Evolutionary conservation across 2,888 invertebrate species (phyloP).

Genomic region (Sminthurinus aureus): DNA sequence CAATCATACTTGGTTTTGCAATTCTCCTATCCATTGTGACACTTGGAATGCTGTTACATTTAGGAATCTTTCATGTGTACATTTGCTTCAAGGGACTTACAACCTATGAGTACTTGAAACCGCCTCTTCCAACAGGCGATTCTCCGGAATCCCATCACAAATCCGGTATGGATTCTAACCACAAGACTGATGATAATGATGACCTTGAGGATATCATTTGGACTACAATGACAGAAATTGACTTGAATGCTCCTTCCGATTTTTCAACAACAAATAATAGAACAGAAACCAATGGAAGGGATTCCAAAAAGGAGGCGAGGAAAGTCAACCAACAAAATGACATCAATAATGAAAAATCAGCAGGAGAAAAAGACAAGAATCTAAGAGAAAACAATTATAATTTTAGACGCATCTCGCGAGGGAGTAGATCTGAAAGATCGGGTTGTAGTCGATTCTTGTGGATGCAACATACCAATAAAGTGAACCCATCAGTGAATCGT

Average conservation of each 20-base stretch:
- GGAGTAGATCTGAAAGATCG: conserved; percentile 22
- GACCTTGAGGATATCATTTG: conserved; percentile 54
- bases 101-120: conserved; percentile 86
- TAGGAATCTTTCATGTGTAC: conserved; percentile 88
- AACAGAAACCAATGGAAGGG: too few species aligned
- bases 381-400: conserved; percentile 27
- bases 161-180: conserved; percentile 18
- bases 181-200: conserved; percentile 42
- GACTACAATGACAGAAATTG: conserved; percentile 60
- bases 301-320: neutral
- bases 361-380: neutral
- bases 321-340: conserved; percentile 33
- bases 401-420: conserved; percentile 26
- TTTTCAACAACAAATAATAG: neutral
- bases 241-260: conserved; percentile 50
- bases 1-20: conserved; percentile 70
- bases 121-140: conserved; percentile 42
- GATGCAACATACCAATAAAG: conserved; percentile 34
- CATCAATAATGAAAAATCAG: conserved; percentile 23
- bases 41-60: conserved; percentile 78
- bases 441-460: conserved; percentile 39
- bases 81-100: conserved; percentile 84
- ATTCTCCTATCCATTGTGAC: conserved; percentile 78
- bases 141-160: conserved; percentile 6
- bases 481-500: too few species aligned